phyloP scores from a whole-genome alignment of 2,888 invertebrate genomes.

The Pollenia amentaria region DNA sequence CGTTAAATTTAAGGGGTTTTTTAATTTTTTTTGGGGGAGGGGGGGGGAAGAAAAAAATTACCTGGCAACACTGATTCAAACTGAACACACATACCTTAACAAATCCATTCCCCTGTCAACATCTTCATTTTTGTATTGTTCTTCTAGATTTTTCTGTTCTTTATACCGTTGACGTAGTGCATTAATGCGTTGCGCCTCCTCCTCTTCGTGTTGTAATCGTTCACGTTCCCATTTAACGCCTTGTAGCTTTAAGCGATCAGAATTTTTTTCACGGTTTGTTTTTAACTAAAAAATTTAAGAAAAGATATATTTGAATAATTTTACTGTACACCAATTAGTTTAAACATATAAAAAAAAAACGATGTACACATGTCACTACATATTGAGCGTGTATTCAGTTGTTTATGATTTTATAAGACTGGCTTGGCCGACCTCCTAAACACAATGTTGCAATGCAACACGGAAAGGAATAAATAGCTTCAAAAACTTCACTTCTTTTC shows the following conservation, averaged over 20 bases:
- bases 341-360: no score
- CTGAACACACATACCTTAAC: slow-evolving; percentile 79
- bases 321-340: background rate
- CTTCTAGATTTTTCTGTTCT: slow-evolving; percentile 79
- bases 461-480: no score
- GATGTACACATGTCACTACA: no score
- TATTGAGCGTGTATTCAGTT: no score
- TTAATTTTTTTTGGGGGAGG: no score
- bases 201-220: slow-evolving; percentile 80
- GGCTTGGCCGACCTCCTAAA: no score
- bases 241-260: slow-evolving; percentile 83
- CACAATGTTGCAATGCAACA: no score
- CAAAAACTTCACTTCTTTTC: no score
- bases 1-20: no score
- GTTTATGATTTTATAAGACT: no score
- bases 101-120: slow-evolving; percentile 82
- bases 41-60: background rate
- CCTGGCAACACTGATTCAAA: background rate
- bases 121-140: slow-evolving; percentile 81
- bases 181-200: slow-evolving; percentile 80
- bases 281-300: slow-evolving; percentile 79
- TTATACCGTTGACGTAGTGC: slow-evolving; percentile 77
- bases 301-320: background rate
- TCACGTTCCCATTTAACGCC: slow-evolving; percentile 84
- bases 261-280: slow-evolving; percentile 83